Percentiles rank a stretch among this genome's conserved stretches.
Conservation (phyloP, 1,140 invertebrate genomes). For the Wasmannia auropunctata region DNA sequence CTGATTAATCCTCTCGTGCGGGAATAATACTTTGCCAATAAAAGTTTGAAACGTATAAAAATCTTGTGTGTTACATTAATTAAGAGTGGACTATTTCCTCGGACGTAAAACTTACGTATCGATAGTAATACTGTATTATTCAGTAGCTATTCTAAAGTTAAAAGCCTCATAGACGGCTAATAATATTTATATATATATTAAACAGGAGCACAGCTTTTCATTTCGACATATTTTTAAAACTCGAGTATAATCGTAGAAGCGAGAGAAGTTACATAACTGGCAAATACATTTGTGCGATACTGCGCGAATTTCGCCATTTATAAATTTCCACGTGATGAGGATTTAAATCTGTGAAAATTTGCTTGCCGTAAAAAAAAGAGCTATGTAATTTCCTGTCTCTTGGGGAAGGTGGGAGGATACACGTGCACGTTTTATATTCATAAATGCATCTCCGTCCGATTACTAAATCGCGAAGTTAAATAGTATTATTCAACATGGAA, state of each 20-base stretch:
- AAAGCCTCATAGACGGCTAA: not conserved
- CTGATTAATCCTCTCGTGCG: too few species aligned
- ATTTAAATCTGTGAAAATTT: constrained; percentile 36
- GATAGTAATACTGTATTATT: too few species aligned
- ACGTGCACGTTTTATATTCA: constrained; percentile 34
- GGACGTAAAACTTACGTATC: too few species aligned
- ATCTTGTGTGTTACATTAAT: too few species aligned
- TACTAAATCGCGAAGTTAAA: constrained; percentile 42
- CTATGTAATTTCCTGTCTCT: constrained; percentile 32
- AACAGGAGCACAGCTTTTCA: not conserved
- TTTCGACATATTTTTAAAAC: not conserved
- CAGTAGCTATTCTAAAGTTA: too few species aligned
- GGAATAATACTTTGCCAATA: too few species aligned
- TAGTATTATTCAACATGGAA: constrained; percentile 1
- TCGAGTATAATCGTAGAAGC: not conserved
- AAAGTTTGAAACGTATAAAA: too few species aligned
- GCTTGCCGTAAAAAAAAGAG: not conserved
- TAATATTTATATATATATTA: not conserved
- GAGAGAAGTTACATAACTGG: not conserved
- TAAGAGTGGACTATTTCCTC: too few species aligned
- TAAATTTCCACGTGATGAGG: not conserved
- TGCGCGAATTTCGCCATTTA: not conserved
- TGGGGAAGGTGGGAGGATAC: not conserved
- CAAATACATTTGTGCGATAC: not conserved
- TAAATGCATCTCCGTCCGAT: constrained; percentile 33